Percentiles rank a stretch among this genome's conserved stretches.
phyloP scores from a whole-genome alignment of 2,888 invertebrate genomes.

The Macrophya alboannulata region DNA sequence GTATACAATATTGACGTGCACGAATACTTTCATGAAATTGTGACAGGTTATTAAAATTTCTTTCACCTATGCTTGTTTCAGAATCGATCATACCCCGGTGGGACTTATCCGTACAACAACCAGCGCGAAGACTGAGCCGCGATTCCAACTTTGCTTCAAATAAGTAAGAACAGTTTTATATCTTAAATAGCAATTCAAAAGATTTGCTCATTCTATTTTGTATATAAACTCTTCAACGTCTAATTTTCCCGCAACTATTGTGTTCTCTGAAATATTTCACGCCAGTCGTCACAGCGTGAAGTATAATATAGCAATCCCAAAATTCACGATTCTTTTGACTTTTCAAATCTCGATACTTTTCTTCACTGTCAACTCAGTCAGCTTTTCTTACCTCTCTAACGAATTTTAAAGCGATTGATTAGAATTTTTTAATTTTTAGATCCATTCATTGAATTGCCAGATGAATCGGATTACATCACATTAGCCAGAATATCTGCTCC shows the following conservation, averaged over 20 bases:
- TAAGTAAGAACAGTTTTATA: background rate
- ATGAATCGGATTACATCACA: background rate
- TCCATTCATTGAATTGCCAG: background rate
- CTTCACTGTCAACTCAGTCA: background rate
- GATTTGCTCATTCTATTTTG: background rate
- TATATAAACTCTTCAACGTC: background rate
- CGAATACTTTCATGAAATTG: background rate
- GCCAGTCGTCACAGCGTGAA: background rate
- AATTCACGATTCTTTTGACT: background rate
- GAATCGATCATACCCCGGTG: slow-evolving; percentile 10
- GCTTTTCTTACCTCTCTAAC: background rate
- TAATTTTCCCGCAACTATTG: background rate
- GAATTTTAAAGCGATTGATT: background rate
- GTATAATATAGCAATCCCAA: background rate
- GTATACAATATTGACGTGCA: background rate
- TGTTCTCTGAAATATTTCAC: background rate
- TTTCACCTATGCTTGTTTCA: background rate
- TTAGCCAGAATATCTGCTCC: background rate
- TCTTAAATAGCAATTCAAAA: background rate
- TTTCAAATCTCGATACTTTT: background rate
- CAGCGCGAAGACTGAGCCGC: background rate
- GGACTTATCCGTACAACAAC: slow-evolving; percentile 4
- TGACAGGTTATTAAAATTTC: background rate
- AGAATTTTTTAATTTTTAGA: background rate
- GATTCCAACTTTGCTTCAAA: slow-evolving; percentile 1